Evolutionary conservation across 2,797 vertebrate species (phyloP), one percentile per base, ranked within the genome.

Genomic region (Merluccius polli): DNA sequence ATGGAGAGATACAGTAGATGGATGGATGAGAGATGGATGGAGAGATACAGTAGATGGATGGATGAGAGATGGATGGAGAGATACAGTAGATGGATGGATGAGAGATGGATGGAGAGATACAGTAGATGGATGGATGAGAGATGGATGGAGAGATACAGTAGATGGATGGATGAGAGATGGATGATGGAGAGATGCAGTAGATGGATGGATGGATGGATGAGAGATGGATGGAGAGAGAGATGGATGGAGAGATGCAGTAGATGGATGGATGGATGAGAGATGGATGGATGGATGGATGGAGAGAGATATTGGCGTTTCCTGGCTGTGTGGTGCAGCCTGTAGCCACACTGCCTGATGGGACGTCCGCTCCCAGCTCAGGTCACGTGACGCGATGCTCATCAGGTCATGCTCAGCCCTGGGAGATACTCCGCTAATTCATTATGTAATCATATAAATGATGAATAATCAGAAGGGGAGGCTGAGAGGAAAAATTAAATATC

Each of bases 391-490:
- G 81, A 82, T 84, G 77, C 76, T 84, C 76, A 70, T 85, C 77
- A 76, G 75, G 18, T 75, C 32, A 75, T 52, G 31, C 82, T 36
- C 65, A 38, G 13, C 74, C 79, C 79, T 72, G 38, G 70, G 75
- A 41, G 31, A 78, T 30, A 33, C 41, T 70, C 33, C 76, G 83
- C 82, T 83, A 78, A 81, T 10, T 75, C 9, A 59, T 59, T 59
- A 59, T 59, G 52, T 24, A 59, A 59, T 59, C 8, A 59, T n/a
- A 33, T 70, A 76, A 79, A 48, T 48, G 68, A 76, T 75, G 76
- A 87, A 88, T 82, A 82, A 87, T 85, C 82, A 74, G 75, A n/a
- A n/a, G 78, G 74, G 73, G 76, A 21, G 24, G 41, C 65, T 21
- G 41, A 35, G 36, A 31, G 48, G n/a, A 35, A 80, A 75, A 83